Conservation (phyloP, 2,888 invertebrate genomes). For the Liodrosophila aerea region DNA sequence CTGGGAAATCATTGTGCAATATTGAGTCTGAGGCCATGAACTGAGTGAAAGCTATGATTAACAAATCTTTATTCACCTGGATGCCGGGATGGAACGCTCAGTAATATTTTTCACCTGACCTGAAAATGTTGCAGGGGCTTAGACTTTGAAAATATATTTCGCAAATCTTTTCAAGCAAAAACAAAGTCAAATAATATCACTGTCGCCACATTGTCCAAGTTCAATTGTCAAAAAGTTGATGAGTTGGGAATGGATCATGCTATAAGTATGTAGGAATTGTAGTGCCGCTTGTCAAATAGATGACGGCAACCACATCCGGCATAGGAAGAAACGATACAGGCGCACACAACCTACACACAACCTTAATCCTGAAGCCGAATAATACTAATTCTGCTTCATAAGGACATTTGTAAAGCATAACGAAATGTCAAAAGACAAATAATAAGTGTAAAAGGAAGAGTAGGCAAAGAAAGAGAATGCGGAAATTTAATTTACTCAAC, state of each 20-base stretch:
- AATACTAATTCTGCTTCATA: conserved; percentile 22
- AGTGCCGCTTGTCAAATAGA: conserved; percentile 1
- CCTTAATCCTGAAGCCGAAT: conserved; percentile 2
- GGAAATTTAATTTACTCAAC: conserved; percentile 37
- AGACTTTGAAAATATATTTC: too few relatives aligned
- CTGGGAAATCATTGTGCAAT: too few relatives aligned
- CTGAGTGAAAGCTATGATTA: too few relatives aligned
- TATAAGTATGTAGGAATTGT: conserved; percentile 12
- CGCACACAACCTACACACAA: conserved; percentile 1
- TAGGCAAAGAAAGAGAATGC: conserved; percentile 9
- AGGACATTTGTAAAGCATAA: conserved; percentile 13
- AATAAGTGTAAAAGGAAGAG: conserved; percentile 25
- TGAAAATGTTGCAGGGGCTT: too few relatives aligned
- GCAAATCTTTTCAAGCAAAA: too few relatives aligned
- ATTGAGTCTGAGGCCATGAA: too few relatives aligned
- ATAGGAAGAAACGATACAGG: conserved; percentile 2
- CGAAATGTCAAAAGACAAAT: conserved; percentile 7
- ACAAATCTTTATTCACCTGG: too few relatives aligned
- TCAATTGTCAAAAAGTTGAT: not conserved
- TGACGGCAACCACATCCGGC: conserved; percentile 36
- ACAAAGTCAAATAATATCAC: too few relatives aligned
- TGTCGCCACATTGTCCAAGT: too few relatives aligned
- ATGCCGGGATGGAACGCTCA: too few relatives aligned
- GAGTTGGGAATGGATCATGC: conserved; percentile 43
- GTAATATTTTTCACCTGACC: too few relatives aligned